Conservation (phyloP, 2,888 invertebrate genomes). For the Acanthosepion esculentum region DNA sequence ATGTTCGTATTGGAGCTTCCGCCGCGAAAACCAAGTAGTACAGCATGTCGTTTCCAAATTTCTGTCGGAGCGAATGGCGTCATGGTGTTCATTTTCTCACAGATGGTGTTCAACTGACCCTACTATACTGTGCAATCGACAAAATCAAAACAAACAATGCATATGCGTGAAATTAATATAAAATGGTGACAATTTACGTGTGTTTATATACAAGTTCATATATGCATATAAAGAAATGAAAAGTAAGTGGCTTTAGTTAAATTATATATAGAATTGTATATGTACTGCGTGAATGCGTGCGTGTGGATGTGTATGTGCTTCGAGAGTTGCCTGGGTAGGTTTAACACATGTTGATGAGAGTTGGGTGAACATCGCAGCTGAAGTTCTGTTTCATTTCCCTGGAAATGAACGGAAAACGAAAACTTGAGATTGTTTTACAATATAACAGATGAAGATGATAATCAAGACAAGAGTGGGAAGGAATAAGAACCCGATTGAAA, state of each 20-base stretch:
- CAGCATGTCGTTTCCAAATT: no score
- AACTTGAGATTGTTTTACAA: background rate
- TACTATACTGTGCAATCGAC: no score
- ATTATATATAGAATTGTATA: background rate
- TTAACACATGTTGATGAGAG: background rate
- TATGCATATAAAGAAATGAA: no score
- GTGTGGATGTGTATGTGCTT: background rate
- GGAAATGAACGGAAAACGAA: background rate
- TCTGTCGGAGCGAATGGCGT: no score
- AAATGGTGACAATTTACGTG: background rate
- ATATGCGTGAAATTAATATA: background rate
- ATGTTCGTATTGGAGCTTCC: no score
- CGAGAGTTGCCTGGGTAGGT: background rate
- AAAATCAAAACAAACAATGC: background rate
- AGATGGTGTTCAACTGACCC: no score
- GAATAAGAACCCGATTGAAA: no score
- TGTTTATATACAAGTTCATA: background rate
- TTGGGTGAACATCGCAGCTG: background rate
- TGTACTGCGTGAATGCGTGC: background rate
- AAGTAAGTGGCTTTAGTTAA: background rate
- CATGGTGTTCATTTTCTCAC: no score
- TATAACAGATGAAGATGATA: no score
- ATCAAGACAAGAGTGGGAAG: no score
- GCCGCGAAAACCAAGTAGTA: no score
- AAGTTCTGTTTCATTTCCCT: background rate